These are phyloP conservation scores for Podotricha telesiphe DNA, from an alignment of 2,888 invertebrate species.

Conservation along the genomic window DNA sequence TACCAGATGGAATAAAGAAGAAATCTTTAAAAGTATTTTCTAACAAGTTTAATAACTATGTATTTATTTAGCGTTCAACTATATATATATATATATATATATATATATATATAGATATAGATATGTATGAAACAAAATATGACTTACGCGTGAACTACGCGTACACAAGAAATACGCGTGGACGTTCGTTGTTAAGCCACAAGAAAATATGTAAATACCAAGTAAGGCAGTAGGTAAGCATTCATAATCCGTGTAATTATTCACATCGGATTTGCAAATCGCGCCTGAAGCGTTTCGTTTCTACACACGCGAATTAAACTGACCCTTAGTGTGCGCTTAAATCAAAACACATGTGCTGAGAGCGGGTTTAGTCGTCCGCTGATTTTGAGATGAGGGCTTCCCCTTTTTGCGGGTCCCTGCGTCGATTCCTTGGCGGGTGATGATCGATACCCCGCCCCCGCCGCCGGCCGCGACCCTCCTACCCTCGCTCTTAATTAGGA, in stretches of 20 bases:
- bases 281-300: constrained; percentile 77
- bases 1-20: constrained; percentile 18
- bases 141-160: constrained; percentile 1
- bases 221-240: constrained; percentile 83
- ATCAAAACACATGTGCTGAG: constrained; percentile 83
- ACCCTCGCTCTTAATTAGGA: constrained; percentile 92
- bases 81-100: not conserved
- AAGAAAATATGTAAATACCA: constrained; percentile 82
- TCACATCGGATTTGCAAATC: constrained; percentile 82
- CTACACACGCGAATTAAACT: constrained; percentile 75
- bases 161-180: constrained; percentile 35
- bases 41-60: not conserved
- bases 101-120: not conserved
- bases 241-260: constrained; percentile 83
- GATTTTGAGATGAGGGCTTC: constrained; percentile 80
- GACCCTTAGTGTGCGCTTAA: constrained; percentile 80
- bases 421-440: constrained; percentile 82
- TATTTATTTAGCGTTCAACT: not conserved
- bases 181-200: constrained; percentile 64
- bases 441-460: constrained; percentile 78
- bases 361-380: constrained; percentile 78
- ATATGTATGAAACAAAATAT: not conserved
- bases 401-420: constrained; percentile 82
- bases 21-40: not conserved
- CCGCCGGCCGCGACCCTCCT: constrained; percentile 75